These are phyloP conservation scores for Drosophila tripunctata DNA, from an alignment of 2,888 invertebrate species.

Conservation along the genomic window DNA sequence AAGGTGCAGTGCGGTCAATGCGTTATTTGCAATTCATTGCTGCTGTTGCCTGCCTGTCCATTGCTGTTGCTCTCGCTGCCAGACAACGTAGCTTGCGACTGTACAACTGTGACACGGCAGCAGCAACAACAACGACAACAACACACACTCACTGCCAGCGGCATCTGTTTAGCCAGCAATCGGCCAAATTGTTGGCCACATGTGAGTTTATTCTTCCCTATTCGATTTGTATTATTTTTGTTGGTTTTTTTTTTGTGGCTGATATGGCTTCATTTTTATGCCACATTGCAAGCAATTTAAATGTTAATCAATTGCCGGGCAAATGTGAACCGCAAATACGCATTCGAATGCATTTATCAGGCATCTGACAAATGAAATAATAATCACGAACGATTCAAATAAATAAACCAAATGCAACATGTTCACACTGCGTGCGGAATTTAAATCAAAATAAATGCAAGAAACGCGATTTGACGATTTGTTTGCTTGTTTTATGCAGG, in stretches of 20 bases:
- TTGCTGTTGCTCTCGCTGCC: slow-evolving; percentile 21
- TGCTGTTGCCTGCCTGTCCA: slow-evolving; percentile 26
- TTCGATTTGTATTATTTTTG: neutral
- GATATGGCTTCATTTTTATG: slow-evolving; percentile 62
- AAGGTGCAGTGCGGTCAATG: slow-evolving; percentile 79
- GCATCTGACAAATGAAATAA: slow-evolving; percentile 25
- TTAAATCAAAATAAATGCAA: slow-evolving; percentile 59
- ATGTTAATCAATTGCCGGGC: slow-evolving; percentile 71
- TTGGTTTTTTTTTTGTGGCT: neutral
- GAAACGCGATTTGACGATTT: slow-evolving; percentile 28
- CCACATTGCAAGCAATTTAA: slow-evolving; percentile 73
- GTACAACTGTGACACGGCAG: slow-evolving; percentile 25
- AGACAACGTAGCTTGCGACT: slow-evolving; percentile 19
- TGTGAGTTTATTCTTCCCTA: slow-evolving; percentile 17
- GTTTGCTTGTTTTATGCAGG: slow-evolving; percentile 50
- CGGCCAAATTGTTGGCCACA: slow-evolving; percentile 25
- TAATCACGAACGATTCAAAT: slow-evolving; percentile 42
- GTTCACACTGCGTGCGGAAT: slow-evolving; percentile 44
- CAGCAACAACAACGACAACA: slow-evolving; percentile 13
- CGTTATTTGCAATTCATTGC: slow-evolving; percentile 78
- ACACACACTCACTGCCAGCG: slow-evolving; percentile 7
- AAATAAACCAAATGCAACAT: slow-evolving; percentile 37
- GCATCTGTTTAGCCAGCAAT: slow-evolving; percentile 41
- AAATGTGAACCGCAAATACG: slow-evolving; percentile 19
- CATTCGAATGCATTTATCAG: slow-evolving; percentile 23